phyloP scores from a whole-genome alignment of 1,140 invertebrate species.

The Temnothorax curvispinosus region DNA sequence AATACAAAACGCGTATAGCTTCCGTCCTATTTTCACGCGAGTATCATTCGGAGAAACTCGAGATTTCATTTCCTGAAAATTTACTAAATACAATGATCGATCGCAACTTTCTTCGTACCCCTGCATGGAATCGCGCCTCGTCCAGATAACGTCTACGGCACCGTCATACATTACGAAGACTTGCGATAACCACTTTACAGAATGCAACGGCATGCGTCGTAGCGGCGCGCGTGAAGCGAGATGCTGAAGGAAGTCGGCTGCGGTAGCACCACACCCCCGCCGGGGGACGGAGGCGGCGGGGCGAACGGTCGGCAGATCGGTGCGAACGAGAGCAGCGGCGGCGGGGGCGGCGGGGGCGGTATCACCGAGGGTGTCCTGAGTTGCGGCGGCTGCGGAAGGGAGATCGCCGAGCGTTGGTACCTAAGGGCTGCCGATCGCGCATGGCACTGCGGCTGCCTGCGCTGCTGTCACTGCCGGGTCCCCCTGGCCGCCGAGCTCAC shows the following conservation, averaged over 20 bases:
- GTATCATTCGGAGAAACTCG: background rate
- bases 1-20: background rate
- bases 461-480: slow-evolving; percentile 94
- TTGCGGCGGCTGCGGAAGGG: slow-evolving; percentile 84
- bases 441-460: slow-evolving; percentile 95
- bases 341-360: slow-evolving; percentile 70
- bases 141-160: background rate
- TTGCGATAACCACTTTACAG: slow-evolving; percentile 19
- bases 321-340: slow-evolving; percentile 72
- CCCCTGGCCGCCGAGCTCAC: slow-evolving; percentile 94
- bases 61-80: background rate
- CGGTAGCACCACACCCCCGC: slow-evolving; percentile 81
- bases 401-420: slow-evolving; percentile 89
- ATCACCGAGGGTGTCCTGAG: slow-evolving; percentile 73
- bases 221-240: slow-evolving; percentile 50
- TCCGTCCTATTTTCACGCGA: background rate
- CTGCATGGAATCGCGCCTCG: background rate
- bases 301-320: slow-evolving; percentile 67
- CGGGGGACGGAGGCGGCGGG: slow-evolving; percentile 72
- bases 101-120: background rate
- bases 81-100: background rate
- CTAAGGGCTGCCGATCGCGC: slow-evolving; percentile 94
- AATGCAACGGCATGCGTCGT: slow-evolving; percentile 64
- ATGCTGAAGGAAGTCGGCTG: slow-evolving; percentile 86
- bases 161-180: background rate